Base-by-base conservation (phyloP, 2,797 vertebrate genomes). In the Silurus aristotelis region DNA sequence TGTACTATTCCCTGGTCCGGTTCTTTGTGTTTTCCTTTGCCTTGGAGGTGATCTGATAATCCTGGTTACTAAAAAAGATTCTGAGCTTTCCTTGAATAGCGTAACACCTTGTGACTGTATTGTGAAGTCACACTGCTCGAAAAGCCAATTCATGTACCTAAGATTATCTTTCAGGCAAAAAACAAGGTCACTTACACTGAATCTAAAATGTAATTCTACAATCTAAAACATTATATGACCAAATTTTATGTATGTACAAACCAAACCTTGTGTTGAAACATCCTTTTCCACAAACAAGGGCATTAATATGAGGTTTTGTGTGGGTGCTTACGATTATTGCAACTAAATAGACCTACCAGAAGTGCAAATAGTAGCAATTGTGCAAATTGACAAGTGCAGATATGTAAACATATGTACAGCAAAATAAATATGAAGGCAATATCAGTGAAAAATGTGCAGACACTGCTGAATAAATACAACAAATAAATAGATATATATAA, bases 31-130 rank as follows among this genome's bases (percentile, higher is more conserved):
- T 63, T 22, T 13, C 10, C 13, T 31, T 63, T 84, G 25, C 64
- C 22, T 27, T 60, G 25, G 63, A 46, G 8, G 71, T 64, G 64
- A 85, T 55, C 66, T n/a, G 27, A 46, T 82, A n/a, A 81, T 20
- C 43, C 52, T 25, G 7, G 64, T 64, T 25, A 80, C 4, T 80
- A 61, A 43, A 27, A 66, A 56, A 73, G 48, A 76, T 58, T 56
- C 1, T 10, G 31, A 76, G 25, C 25, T 31, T 19, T 76, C 25
- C 17, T 76, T 2, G 52, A 76, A 27, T 56, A 76, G 15, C 27
- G 6, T 73, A 76, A 31, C 9, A 13, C 55, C 55, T 31, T 38
- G 25, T 76, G 52, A 10, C n/a, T 75, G 1, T 17, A 25, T 4
- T 19, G 6, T 25, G 20, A 71, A 72, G 7, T 25, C 46, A 27